phyloP scores from a whole-genome alignment of 2,888 invertebrate genomes.

The Eledone cirrhosa region DNA sequence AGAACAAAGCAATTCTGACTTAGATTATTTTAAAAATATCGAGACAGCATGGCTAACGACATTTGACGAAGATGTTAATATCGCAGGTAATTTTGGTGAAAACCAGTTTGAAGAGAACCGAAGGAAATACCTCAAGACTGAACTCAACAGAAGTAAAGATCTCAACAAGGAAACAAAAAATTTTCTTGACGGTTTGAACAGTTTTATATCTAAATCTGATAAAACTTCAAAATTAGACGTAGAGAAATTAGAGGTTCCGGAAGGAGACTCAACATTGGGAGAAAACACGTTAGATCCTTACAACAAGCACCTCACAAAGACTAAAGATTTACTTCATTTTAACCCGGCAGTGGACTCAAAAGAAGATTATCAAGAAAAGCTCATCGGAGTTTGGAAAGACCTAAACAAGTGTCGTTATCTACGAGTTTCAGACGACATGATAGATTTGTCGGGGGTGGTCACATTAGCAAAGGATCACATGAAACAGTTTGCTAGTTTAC shows the following conservation, averaged over 20 bases:
- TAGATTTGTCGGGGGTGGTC: constrained; percentile 58
- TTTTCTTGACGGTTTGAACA: constrained; percentile 47
- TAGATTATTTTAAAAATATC: too few species aligned
- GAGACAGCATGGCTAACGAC: too few species aligned
- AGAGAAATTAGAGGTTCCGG: neutral
- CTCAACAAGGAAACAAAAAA: constrained; percentile 47
- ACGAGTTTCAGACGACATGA: constrained; percentile 50
- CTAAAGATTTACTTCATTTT: neutral
- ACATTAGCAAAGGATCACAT: constrained; percentile 58
- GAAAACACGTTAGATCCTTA: neutral
- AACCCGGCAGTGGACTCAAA: constrained; percentile 36
- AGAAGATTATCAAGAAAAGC: constrained; percentile 45
- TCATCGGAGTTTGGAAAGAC: constrained; percentile 54
- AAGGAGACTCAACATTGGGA: neutral
- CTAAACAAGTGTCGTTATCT: constrained; percentile 60
- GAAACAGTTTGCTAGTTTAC: constrained; percentile 42
- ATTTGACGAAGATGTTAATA: constrained; percentile 36
- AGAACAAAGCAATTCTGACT: too few species aligned
- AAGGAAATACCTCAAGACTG: constrained; percentile 52
- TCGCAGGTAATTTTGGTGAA: constrained; percentile 49
- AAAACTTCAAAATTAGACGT: neutral
- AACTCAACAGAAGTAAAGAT: constrained; percentile 42
- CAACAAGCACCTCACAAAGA: neutral
- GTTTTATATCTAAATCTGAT: neutral
- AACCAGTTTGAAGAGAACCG: constrained; percentile 54